Conservation (phyloP, 2,797 vertebrate species). For the Neoniphon sammara region DNA sequence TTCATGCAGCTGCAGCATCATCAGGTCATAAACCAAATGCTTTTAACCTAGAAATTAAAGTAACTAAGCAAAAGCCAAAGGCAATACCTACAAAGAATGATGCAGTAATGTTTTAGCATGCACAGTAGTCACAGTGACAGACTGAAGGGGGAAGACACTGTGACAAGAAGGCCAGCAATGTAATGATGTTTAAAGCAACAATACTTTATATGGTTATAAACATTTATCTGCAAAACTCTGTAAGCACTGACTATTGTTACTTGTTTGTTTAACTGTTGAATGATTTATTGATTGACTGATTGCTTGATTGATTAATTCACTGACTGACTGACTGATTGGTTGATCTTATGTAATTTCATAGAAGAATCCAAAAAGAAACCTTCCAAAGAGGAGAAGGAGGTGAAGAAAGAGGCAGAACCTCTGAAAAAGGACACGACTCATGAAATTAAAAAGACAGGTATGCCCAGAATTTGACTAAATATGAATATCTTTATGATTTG, state of each 20-base stretch:
- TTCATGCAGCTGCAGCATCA: neutral
- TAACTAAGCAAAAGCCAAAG: neutral
- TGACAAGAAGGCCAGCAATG: slow-evolving; percentile 47
- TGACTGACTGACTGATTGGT: neutral
- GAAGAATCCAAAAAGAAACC: neutral
- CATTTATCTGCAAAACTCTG: too few species aligned
- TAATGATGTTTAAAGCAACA: neutral
- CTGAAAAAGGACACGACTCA: slow-evolving; percentile 22
- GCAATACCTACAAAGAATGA: neutral
- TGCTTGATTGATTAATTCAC: too few species aligned
- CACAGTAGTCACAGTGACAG: neutral
- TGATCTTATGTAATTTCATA: neutral
- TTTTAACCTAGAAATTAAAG: neutral
- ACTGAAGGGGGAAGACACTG: slow-evolving; percentile 13
- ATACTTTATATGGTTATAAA: too few species aligned
- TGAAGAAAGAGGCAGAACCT: slow-evolving; percentile 23
- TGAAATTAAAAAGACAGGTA: slow-evolving; percentile 25
- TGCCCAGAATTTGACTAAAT: neutral
- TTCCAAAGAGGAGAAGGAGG: slow-evolving; percentile 8
- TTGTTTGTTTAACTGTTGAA: too few species aligned
- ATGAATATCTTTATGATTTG: too few species aligned
- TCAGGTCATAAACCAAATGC: neutral
- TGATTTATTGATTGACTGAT: too few species aligned
- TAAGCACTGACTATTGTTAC: too few species aligned
- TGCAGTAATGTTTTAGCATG: neutral